These are phyloP conservation scores for Sinonovacula constricta DNA, from an alignment of 1,140 invertebrate species.

Conservation along the genomic window DNA sequence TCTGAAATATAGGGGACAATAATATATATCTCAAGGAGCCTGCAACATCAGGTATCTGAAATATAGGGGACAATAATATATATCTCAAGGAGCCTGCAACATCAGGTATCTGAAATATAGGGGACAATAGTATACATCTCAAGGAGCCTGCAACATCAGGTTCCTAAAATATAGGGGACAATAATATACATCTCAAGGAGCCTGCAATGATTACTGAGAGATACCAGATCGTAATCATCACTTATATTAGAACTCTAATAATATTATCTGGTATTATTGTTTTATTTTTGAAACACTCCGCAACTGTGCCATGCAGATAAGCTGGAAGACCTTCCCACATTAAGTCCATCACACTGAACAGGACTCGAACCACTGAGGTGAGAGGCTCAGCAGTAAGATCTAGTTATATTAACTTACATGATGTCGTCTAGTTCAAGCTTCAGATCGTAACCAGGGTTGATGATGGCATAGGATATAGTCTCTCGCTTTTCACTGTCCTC, in stretches of 20 bases:
- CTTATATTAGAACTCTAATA: not conserved
- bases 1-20: too few species aligned
- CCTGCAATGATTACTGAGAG: not conserved
- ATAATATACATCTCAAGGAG: too few species aligned
- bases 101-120: too few species aligned
- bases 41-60: too few species aligned
- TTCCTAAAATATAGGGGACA: too few species aligned
- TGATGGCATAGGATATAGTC: conserved; percentile 97
- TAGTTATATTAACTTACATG: conserved; percentile 84
- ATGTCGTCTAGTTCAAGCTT: conserved; percentile 97
- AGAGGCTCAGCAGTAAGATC: not conserved
- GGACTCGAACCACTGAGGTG: not conserved
- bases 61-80: too few species aligned
- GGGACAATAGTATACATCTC: too few species aligned
- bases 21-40: too few species aligned
- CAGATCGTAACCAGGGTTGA: conserved; percentile 98
- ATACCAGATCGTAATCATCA: not conserved
- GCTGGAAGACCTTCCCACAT: too few species aligned
- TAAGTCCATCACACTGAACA: too few species aligned
- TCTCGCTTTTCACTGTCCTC: conserved; percentile 87
- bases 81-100: too few species aligned
- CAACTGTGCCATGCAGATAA: not conserved
- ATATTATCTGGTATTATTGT: not conserved
- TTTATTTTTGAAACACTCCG: not conserved
- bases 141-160: too few species aligned